Evolutionary conservation across 2,888 invertebrate species (phyloP), one percentile per base, ranked within the genome.

Genomic region (Dinocampus coccinellae): DNA sequence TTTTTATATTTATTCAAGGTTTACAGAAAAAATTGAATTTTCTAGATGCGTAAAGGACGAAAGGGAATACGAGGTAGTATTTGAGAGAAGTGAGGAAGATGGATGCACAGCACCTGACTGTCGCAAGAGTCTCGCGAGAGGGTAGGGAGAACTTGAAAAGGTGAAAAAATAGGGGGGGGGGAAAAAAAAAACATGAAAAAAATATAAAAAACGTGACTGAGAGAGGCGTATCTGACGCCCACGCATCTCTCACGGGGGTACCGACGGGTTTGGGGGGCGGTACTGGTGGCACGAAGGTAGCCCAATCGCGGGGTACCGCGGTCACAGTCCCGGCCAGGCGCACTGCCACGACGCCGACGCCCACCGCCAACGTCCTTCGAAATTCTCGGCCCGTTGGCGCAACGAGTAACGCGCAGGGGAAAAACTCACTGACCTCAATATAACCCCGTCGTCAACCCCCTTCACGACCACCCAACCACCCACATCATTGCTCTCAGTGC

Each of bases 341-440:
- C 84, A 84, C 81, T 82, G 77, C 81, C 78, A 76, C 63, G 72
- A 71, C 67, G 67, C 65, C 72, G 72, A 68, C 71, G 72, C 72
- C 72, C 72, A 63, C 72, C 33, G 55, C 36, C 57, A 26, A 64
- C 66, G 57, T 66, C 66, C 66, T 55, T 66, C 42, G 57, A 57
- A 66, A 22, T 20, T 26, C 62, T 69, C 73, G 75, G 68, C 73
- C 73, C 55, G 71, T 75, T 70, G 75, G 77, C 77, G 77, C 79
- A 73, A 81, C 80, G 77, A 75, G 69, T 77, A 65, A 75, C 82
- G 85, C 85, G 85, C 85, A 86, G 82, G 83, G 83, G 85, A 85
- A 85, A 86, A 86, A 85, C 85, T 82, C 69, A 79, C 84, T 85
- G 85, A 86, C 85, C 85, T 83, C 85, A 82, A 85, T 85, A 83